phyloP scores from a whole-genome alignment of 2,888 invertebrate species.

The Drosophila emarginata region DNA sequence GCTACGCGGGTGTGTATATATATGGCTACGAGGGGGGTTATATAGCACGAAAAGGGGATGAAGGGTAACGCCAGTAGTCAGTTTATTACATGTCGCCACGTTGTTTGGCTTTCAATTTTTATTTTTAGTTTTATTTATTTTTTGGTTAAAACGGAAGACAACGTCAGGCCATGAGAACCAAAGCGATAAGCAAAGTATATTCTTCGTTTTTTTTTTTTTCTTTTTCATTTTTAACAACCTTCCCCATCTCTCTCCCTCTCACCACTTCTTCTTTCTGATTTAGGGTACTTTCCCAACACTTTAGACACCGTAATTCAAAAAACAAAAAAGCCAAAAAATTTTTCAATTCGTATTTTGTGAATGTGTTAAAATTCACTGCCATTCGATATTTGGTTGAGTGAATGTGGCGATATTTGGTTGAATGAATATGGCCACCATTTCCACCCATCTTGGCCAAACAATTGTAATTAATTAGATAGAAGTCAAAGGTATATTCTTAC shows the following conservation, averaged over 20 bases:
- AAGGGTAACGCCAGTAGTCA: conserved; percentile 49
- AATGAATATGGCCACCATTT: too few relatives aligned
- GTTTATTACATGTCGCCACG: conserved; percentile 69
- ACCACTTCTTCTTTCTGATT: not conserved
- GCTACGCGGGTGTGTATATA: too few relatives aligned
- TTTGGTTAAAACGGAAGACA: conserved; percentile 20
- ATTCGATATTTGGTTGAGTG: not conserved
- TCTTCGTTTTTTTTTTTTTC: not conserved
- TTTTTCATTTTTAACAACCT: not conserved
- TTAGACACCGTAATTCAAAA: not conserved
- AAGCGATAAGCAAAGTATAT: conserved; percentile 32
- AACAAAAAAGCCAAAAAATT: too few relatives aligned
- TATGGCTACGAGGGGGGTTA: too few relatives aligned
- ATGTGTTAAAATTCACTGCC: not conserved
- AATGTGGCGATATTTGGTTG: too few relatives aligned
- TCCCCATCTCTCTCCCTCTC: not conserved
- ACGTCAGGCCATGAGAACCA: conserved; percentile 7
- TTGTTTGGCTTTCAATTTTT: conserved; percentile 75
- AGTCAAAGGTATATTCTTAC: not conserved
- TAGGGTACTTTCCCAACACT: not conserved
- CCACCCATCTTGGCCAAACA: not conserved
- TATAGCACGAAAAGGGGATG: not conserved
- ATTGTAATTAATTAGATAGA: conserved; percentile 15
- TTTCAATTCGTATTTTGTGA: too few relatives aligned
- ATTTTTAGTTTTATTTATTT: conserved; percentile 70